Evolutionary conservation across 2,113 vertebrate genomes (phyloP).

Genomic region (Asarcornis scutulata): DNA sequence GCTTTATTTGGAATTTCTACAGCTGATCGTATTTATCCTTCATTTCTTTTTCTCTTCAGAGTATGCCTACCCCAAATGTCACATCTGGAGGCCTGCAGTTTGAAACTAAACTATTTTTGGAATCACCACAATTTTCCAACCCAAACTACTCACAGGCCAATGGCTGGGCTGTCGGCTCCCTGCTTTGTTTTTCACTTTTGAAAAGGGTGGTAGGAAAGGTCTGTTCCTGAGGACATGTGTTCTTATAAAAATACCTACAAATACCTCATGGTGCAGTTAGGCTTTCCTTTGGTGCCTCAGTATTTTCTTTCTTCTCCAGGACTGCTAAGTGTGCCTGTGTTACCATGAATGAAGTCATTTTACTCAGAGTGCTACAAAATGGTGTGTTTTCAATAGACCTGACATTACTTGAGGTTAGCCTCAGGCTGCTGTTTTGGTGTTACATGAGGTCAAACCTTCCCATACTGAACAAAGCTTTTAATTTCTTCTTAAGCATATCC

Average conservation of each 20-base stretch:
- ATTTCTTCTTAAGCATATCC: slow-evolving; percentile 27
- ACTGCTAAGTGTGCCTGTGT: slow-evolving; percentile 49
- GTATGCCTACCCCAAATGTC: slow-evolving; percentile 58
- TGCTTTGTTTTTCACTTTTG: slow-evolving; percentile 69
- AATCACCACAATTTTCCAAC: slow-evolving; percentile 75
- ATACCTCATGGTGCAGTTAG: slow-evolving; percentile 26
- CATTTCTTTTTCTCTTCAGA: slow-evolving; percentile 58
- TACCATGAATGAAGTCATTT: slow-evolving; percentile 62
- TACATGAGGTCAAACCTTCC: slow-evolving; percentile 51
- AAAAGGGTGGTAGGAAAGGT: slow-evolving; percentile 32
- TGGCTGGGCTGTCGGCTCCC: slow-evolving; percentile 54
- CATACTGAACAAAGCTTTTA: slow-evolving; percentile 29
- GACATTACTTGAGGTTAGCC: slow-evolving; percentile 54
- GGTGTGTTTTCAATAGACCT: slow-evolving; percentile 53
- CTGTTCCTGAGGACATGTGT: slow-evolving; percentile 45
- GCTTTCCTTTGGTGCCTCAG: slow-evolving; percentile 39
- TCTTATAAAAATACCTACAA: slow-evolving; percentile 56
- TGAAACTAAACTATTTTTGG: slow-evolving; percentile 75
- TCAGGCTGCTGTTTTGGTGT: slow-evolving; percentile 41
- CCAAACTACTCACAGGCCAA: slow-evolving; percentile 61
- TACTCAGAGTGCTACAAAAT: slow-evolving; percentile 1
- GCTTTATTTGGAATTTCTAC: slow-evolving; percentile 33
- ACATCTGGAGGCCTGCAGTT: slow-evolving; percentile 76
- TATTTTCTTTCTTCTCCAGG: slow-evolving; percentile 46
- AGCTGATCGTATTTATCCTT: slow-evolving; percentile 62